phyloP scores from a whole-genome alignment of 92 coral and sea anemone species.

The Chrysogorgia sp. region DNA sequence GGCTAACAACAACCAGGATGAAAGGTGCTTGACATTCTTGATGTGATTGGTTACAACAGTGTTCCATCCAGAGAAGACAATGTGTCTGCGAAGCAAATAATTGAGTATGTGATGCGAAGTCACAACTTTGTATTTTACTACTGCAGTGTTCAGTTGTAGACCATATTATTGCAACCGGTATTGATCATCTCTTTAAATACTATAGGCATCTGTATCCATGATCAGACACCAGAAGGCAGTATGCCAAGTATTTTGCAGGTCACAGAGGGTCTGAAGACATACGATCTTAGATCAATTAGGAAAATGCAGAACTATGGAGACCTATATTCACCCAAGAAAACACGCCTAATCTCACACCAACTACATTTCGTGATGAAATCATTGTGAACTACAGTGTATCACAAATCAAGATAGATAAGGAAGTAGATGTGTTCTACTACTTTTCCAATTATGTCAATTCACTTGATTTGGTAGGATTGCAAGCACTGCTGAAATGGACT shows the following conservation, averaged over 20 bases:
- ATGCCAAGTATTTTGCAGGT: slow-evolving; percentile 52
- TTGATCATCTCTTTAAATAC: too few relatives aligned
- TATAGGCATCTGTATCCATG: slow-evolving; percentile 64
- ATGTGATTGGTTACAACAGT: slow-evolving; percentile 54
- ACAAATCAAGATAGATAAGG: slow-evolving; percentile 46
- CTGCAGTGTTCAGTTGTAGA: too few relatives aligned
- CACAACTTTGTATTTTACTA: too few relatives aligned
- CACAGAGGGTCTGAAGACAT: slow-evolving; percentile 59
- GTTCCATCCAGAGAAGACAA: slow-evolving; percentile 60
- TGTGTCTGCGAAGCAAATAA: slow-evolving; percentile 35
- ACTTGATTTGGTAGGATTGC: slow-evolving; percentile 46
- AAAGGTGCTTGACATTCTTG: slow-evolving; percentile 53
- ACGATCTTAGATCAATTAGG: slow-evolving; percentile 49
- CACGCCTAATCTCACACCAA: slow-evolving; percentile 48
- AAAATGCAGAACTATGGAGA: slow-evolving; percentile 49
- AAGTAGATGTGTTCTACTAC: slow-evolving; percentile 49
- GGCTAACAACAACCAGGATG: slow-evolving; percentile 27
- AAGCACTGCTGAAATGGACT: slow-evolving; percentile 55
- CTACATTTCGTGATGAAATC: slow-evolving; percentile 51
- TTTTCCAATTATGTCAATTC: slow-evolving; percentile 49
- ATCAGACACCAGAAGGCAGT: slow-evolving; percentile 47
- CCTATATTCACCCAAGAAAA: slow-evolving; percentile 52
- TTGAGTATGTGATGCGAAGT: neutral
- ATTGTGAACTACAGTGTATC: slow-evolving; percentile 47
- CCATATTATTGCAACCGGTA: too few relatives aligned